A percentile compares a stretch with the other conserved stretches of the same genome.
Conservation (phyloP, 2,888 invertebrate genomes). For the Amblyjoppa proteus region DNA sequence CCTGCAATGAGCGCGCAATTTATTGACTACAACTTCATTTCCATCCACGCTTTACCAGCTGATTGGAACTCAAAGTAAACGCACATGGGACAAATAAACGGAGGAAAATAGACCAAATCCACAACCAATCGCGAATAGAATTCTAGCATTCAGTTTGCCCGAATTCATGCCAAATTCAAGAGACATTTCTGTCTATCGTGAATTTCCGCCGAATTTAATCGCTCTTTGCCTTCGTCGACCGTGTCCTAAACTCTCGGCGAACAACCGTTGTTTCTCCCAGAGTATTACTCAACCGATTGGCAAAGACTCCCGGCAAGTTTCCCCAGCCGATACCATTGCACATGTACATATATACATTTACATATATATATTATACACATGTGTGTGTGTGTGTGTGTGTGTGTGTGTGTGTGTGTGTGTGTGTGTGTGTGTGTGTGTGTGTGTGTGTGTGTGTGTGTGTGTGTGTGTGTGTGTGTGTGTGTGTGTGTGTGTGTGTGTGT, state of each 20-base stretch:
- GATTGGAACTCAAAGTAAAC: constrained; percentile 25
- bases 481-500: not conserved
- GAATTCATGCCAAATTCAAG: constrained; percentile 61
- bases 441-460: not conserved
- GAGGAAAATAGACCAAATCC: constrained; percentile 34
- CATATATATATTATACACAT: too few species aligned
- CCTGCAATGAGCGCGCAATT: not conserved
- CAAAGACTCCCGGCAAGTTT: constrained; percentile 73
- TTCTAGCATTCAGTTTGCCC: constrained; percentile 27
- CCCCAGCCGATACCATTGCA: constrained; percentile 73
- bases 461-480: not conserved
- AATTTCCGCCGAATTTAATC: constrained; percentile 30
- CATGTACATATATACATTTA: constrained; percentile 16
- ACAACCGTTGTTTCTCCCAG: constrained; percentile 60
- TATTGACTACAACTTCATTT: not conserved
- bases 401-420: constrained; percentile 3
- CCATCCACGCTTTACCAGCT: not conserved
- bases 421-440: not conserved
- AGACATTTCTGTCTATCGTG: constrained; percentile 55
- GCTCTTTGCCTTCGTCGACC: constrained; percentile 37
- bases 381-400: not conserved
- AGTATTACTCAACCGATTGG: constrained; percentile 76
- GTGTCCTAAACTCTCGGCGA: constrained; percentile 60
- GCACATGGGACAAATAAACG: constrained; percentile 32
- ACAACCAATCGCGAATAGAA: constrained; percentile 10